phyloP scores from a whole-genome alignment of 2,113 vertebrate species.

The Theristicus caerulescens region DNA sequence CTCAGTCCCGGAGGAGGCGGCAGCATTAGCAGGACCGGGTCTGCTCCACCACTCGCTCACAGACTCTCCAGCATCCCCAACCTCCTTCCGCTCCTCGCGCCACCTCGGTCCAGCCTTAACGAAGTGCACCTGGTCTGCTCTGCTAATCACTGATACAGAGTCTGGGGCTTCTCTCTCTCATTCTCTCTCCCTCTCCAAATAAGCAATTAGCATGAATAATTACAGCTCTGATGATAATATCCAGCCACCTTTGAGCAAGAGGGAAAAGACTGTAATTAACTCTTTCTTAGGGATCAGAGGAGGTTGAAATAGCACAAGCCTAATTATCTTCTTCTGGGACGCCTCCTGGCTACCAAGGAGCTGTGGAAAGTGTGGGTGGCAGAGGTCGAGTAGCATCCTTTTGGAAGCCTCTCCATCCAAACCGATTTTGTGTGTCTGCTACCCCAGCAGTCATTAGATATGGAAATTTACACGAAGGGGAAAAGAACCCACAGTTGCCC shows the following conservation, averaged over 20 bases:
- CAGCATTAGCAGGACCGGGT: constrained; percentile 35
- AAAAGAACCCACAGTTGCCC: background rate
- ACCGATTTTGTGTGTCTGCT: background rate
- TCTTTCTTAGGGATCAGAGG: constrained; percentile 65
- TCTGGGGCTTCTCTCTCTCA: background rate
- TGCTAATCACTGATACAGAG: background rate
- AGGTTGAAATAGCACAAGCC: constrained; percentile 16
- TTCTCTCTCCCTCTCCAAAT: constrained; percentile 56
- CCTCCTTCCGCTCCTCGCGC: background rate
- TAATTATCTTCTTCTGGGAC: constrained; percentile 15
- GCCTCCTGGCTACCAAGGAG: background rate
- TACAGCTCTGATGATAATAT: constrained; percentile 66
- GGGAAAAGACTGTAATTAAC: constrained; percentile 70
- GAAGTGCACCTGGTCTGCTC: constrained; percentile 31
- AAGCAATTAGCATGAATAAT: constrained; percentile 78
- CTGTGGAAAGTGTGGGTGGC: background rate
- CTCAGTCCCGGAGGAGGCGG: constrained; percentile 38
- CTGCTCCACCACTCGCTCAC: background rate
- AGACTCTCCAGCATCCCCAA: background rate
- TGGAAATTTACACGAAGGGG: background rate
- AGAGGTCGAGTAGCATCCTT: background rate
- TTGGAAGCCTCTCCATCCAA: background rate
- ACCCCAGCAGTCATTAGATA: background rate
- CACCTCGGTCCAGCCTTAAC: background rate
- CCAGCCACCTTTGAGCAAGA: constrained; percentile 69